Conservation (phyloP, 2,797 vertebrate genomes). For the Anabas testudineus region DNA sequence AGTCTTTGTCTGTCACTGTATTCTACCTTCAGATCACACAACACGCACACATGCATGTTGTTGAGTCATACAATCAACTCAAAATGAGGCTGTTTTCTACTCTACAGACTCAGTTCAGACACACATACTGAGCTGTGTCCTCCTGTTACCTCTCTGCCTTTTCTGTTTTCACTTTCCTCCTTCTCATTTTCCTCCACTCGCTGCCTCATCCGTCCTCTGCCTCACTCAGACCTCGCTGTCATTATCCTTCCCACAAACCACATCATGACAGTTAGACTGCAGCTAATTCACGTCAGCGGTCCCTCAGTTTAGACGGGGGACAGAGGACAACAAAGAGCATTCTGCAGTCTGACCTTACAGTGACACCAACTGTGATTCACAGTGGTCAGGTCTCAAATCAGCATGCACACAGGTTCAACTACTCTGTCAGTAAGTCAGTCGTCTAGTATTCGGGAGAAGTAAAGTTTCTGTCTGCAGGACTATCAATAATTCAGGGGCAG, state of each 20-base stretch:
- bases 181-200: neutral
- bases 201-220: neutral
- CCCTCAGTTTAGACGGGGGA: slow-evolving; percentile 21
- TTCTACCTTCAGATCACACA: slow-evolving; percentile 6
- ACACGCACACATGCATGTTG: neutral
- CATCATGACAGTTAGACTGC: slow-evolving; percentile 20
- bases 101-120: too few species aligned
- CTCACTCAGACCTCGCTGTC: slow-evolving; percentile 1
- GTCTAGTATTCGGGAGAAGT: neutral
- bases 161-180: neutral
- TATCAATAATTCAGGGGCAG: slow-evolving; percentile 53
- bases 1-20: slow-evolving; percentile 9
- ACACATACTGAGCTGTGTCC: neutral
- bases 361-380: slow-evolving; percentile 37
- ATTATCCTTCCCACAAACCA: slow-evolving; percentile 35
- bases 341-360: slow-evolving; percentile 44
- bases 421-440: slow-evolving; percentile 10
- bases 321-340: slow-evolving; percentile 28
- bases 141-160: neutral
- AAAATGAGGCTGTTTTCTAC: neutral
- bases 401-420: neutral
- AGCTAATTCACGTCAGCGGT: slow-evolving; percentile 29
- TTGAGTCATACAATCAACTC: neutral
- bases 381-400: slow-evolving; percentile 17
- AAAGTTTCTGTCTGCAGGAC: slow-evolving; percentile 27